These are phyloP conservation scores for Osedax frankpressi DNA, from an alignment of 2,888 invertebrate genomes.

Conservation along the genomic window DNA sequence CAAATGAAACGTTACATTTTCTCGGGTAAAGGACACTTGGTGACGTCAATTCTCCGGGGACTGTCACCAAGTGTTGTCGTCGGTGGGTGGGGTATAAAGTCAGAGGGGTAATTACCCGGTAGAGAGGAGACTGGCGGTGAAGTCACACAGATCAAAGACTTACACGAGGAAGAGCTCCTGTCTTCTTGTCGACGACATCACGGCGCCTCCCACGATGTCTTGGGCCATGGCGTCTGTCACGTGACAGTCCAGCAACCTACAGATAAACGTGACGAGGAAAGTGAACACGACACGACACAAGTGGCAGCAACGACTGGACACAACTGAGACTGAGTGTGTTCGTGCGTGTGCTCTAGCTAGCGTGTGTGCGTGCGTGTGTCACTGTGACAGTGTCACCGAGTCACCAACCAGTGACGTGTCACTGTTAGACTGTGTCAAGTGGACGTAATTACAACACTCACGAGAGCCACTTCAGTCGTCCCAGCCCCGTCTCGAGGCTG, in stretches of 20 bases:
- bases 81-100: slow-evolving; percentile 1
- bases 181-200: not conserved
- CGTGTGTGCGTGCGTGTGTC: not conserved
- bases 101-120: slow-evolving; percentile 5
- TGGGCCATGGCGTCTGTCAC: not conserved
- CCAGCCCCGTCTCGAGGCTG: not conserved
- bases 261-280: not conserved
- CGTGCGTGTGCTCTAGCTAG: not conserved
- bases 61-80: slow-evolving; percentile 6
- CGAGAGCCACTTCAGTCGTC: not conserved
- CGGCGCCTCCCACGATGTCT: not conserved
- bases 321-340: not conserved
- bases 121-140: not conserved
- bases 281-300: slow-evolving; percentile 1
- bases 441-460: slow-evolving; percentile 5
- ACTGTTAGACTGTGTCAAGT: not conserved
- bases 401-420: not conserved
- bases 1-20: not conserved
- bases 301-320: slow-evolving; percentile 1
- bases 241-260: not conserved
- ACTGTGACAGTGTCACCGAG: slow-evolving; percentile 1
- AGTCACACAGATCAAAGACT: slow-evolving; percentile 6
- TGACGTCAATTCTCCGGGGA: not conserved
- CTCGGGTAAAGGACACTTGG: not conserved
- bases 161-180: not conserved